Base-by-base conservation (phyloP, 2,888 invertebrate species). In the Temnothorax ravouxi region DNA sequence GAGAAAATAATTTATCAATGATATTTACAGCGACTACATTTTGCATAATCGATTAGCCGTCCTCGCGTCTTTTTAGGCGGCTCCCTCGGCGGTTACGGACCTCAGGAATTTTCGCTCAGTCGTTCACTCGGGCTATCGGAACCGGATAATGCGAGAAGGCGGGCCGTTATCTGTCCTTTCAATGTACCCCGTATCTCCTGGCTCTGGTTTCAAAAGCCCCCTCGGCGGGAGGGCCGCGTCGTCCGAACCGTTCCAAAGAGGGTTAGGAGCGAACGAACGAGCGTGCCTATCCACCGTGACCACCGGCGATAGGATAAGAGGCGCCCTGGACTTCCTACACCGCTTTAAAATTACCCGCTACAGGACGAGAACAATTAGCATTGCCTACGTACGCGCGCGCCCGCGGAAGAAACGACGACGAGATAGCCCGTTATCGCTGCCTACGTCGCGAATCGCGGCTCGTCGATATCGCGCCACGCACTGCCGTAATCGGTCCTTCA, bases 291-390 rank as follows among this genome's bases (percentile, higher is more conserved):
- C 85, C 90, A 92, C 90, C 93, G 91, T 92, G 92, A 91, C 92
- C 86, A 91, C 91, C 80, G 82, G 87, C 89, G 93, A 93, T 93
- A 93, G 91, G 93, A 93, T 93, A 93, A 93, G 88, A 90, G 89
- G 87, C 77, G 85, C 87, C 87, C 88, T 86, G 88, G 81, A 91
- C 91, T 93, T 93, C 92, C 93, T 93, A 93, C 91, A 92, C 85
- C 85, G 90, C 86, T 91, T 92, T 88, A 89, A 92, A 93, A 91
- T 92, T 91, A 92, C 88, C 67, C 81, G 87, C 86, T 56, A 76
- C 90, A 88, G 90, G 91, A 91, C 89, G 92, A 72, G 81, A 88
- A 91, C 92, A 92, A 93, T 93, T 93, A 92, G 87, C 92, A 88
- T 88, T 81, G 83, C 82, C 66, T 76, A 79, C 80, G 82, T 84